Conservation (phyloP, 2,888 invertebrate species). For the Macrosiphum euphorbiae region DNA sequence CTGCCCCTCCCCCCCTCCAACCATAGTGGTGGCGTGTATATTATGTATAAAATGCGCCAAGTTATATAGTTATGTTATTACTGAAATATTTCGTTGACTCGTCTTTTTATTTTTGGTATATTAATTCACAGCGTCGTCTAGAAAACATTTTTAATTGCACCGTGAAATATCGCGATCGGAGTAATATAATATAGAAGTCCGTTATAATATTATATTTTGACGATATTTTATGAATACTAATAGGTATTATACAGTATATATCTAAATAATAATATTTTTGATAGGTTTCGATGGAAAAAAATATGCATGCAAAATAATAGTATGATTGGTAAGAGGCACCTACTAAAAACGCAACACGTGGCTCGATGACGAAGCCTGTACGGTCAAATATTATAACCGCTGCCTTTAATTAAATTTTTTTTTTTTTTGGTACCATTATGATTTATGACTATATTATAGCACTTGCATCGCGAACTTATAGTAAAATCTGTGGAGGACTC, state of each 20-base stretch:
- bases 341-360: neutral
- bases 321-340: neutral
- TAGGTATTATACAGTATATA: neutral
- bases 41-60: neutral
- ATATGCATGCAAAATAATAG: neutral
- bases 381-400: neutral
- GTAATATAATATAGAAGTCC: neutral
- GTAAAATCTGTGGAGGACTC: neutral
- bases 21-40: neutral
- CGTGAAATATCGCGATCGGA: neutral
- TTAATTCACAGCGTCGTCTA: neutral
- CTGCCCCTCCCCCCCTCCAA: neutral
- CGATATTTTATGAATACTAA: neutral
- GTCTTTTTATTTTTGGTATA: neutral
- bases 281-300: neutral
- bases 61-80: neutral
- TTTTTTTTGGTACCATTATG: neutral
- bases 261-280: neutral
- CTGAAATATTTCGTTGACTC: neutral
- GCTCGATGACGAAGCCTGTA: neutral
- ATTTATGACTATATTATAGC: neutral
- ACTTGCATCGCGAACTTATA: neutral
- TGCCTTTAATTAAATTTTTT: neutral
- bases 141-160: neutral
- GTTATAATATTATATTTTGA: neutral